Percentiles rank a stretch among this genome's conserved stretches.
phyloP scores from a whole-genome alignment of 2,888 invertebrate genomes.

The Vanessa cardui region DNA sequence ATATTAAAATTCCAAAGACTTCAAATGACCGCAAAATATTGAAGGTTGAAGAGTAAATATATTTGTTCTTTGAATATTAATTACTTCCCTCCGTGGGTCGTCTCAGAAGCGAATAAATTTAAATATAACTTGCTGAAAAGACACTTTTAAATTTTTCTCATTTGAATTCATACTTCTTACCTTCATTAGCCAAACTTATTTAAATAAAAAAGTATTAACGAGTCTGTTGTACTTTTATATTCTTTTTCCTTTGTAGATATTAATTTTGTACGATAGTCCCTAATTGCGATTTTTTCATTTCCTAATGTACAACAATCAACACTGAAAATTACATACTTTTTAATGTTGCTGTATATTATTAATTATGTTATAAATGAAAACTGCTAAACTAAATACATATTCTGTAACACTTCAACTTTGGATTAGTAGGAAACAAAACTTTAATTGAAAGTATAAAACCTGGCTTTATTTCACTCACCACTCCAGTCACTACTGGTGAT shows the following conservation, averaged over 20 bases:
- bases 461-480: too few relatives aligned
- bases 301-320: too few relatives aligned
- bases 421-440: too few relatives aligned
- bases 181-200: constrained; percentile 16
- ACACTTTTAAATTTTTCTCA: constrained; percentile 1
- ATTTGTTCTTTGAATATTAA: constrained; percentile 7
- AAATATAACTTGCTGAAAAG: constrained; percentile 3
- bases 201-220: constrained; percentile 16
- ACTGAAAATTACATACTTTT: too few relatives aligned
- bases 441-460: too few relatives aligned
- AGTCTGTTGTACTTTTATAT: constrained; percentile 8
- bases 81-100: constrained; percentile 1
- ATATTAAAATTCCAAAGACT: too few relatives aligned
- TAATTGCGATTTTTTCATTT: too few relatives aligned
- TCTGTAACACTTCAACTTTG: too few relatives aligned
- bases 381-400: too few relatives aligned
- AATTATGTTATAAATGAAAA: too few relatives aligned
- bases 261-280: neutral
- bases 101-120: constrained; percentile 5
- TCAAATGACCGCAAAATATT: constrained; percentile 1
- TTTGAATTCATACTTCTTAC: constrained; percentile 12
- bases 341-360: too few relatives aligned
- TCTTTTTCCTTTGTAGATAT: constrained; percentile 5
- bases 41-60: neutral
- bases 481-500: too few relatives aligned